These are phyloP conservation scores for Xanthia togata DNA, from an alignment of 2,888 invertebrate genomes.

Conservation along the genomic window DNA sequence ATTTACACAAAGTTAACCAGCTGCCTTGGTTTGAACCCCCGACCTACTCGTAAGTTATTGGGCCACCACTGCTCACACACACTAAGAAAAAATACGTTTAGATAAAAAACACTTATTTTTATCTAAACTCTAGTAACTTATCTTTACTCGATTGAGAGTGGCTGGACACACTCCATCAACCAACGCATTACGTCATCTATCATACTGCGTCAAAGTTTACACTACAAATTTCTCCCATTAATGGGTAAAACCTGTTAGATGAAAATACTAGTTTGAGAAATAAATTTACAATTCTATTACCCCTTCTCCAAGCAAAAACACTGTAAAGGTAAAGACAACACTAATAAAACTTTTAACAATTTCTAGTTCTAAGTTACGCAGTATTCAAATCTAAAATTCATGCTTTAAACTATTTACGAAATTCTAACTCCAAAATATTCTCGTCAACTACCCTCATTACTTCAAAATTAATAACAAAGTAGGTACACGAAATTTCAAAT, in stretches of 20 bases:
- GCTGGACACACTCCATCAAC: constrained; percentile 3
- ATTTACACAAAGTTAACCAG: too few relatives aligned
- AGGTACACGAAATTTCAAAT: constrained; percentile 30
- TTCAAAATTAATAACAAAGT: constrained; percentile 40
- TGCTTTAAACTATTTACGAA: constrained; percentile 20
- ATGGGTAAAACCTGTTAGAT: not conserved
- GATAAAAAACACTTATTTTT: not conserved
- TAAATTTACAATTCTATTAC: not conserved
- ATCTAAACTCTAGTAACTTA: not conserved
- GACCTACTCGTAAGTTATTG: too few relatives aligned
- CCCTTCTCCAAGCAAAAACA: not conserved
- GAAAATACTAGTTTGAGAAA: not conserved
- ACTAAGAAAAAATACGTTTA: too few relatives aligned
- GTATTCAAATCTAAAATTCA: constrained; percentile 13
- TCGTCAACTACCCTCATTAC: constrained; percentile 14
- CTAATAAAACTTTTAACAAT: not conserved
- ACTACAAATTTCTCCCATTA: constrained; percentile 31
- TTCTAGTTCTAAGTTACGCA: not conserved
- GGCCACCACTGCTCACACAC: too few relatives aligned
- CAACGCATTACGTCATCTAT: constrained; percentile 20
- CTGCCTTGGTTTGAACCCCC: too few relatives aligned
- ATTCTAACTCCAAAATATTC: constrained; percentile 16
- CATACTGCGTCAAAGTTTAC: constrained; percentile 29
- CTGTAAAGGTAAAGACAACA: not conserved
- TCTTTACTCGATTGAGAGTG: not conserved